Base-by-base conservation (phyloP, 2,113 vertebrate species). In the Neolamprologus sp. region DNA sequence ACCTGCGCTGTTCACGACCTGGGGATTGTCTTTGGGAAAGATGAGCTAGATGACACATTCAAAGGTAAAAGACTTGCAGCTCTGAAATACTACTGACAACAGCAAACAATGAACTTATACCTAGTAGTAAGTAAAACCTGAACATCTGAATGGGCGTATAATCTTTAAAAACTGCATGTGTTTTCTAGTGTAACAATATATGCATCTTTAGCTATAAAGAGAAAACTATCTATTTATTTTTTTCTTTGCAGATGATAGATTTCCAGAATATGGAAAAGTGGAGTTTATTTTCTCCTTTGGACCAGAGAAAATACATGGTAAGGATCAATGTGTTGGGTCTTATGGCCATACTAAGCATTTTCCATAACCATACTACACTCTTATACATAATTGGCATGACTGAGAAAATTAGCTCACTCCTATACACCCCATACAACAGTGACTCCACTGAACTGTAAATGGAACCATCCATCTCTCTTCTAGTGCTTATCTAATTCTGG, bases 231-330 rank as follows among this genome's bases (percentile, higher is more conserved):
- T 80, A 19, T 82, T 14, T 8, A 0, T 31, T 65, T 71, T 60
- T 17, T 63, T 9, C 53, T 5, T 79, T 94, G 63, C 93, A 99
- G 99, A 99, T 92, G 98, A 99, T 31, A 96, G 98, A 63, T 99
- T 99, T 90, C 98, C 99, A 0, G 99, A 99, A 93, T 98, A 99
- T 2, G 98, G 98, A 87, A 99, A 99, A 95, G 98, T 99, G 92
- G 98, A 99, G 88, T 99, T 99, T 40, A 97, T 99, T 80, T 99
- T 99, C 95, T 99, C 99, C 28, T 99, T 99, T 1, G 98, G 98
- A 17, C 99, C 99, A 0, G 99, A 99, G 94, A 99, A 99, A 96
- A 99, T 99, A 58, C 97, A 99, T 97, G 99, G 99, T 99, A 96
- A 75, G 90, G 23, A 14, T 79, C 81, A 80, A 28, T n/a, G 53